A percentile compares a stretch with the other conserved stretches of the same genome.
phyloP scores from a whole-genome alignment of 2,797 vertebrate genomes.

The Masticophis lateralis region DNA sequence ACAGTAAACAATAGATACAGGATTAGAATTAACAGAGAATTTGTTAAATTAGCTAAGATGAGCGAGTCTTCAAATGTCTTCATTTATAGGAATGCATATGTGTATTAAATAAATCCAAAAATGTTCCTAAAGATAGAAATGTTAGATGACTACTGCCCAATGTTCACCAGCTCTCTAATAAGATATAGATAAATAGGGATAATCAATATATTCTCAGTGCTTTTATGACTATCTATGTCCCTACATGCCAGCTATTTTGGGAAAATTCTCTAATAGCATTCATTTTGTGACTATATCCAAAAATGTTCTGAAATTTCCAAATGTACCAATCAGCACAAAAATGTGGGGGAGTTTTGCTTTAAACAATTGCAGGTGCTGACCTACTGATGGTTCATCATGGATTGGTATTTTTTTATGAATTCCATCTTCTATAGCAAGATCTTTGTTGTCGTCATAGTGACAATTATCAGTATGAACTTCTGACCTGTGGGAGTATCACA shows the following conservation, averaged over 20 bases:
- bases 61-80: neutral
- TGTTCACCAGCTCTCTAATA: neutral
- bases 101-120: neutral
- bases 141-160: neutral
- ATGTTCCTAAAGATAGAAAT: neutral
- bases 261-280: neutral
- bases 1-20: neutral
- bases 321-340: neutral
- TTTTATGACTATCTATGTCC: neutral
- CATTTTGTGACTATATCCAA: neutral
- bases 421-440: conserved; percentile 40
- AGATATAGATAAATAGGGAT: neutral
- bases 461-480: conserved; percentile 32
- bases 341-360: neutral
- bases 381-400: conserved; percentile 45
- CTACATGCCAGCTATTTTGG: neutral
- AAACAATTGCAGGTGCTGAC: conserved; percentile 44
- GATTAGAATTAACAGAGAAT: neutral
- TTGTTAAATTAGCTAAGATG: neutral
- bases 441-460: conserved; percentile 25
- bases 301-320: neutral
- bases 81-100: neutral
- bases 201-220: neutral
- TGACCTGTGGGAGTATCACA: conserved; percentile 48
- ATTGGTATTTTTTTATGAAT: neutral